Percentiles rank a stretch among this genome's conserved stretches.
phyloP scores from a whole-genome alignment of 2,888 invertebrate species.

The Platycnemis pennipes region DNA sequence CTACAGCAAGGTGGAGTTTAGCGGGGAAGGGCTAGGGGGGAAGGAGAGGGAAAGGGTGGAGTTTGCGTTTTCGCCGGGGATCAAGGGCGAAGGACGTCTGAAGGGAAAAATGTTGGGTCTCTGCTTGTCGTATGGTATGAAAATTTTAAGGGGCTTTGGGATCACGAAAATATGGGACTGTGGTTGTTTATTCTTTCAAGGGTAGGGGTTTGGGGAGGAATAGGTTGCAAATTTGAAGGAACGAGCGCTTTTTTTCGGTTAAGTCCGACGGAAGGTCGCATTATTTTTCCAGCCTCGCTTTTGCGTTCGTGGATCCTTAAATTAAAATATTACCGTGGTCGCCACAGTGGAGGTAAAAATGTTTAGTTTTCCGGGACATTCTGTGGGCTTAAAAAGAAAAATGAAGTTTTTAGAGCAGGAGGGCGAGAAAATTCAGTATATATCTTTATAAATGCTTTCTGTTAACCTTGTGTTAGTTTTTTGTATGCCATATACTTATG shows the following conservation, averaged over 20 bases:
- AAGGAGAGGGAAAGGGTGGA: neutral
- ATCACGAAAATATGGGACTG: neutral
- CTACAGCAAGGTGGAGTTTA: neutral
- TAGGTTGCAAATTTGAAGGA: slow-evolving; percentile 34
- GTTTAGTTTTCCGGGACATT: neutral
- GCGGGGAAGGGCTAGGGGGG: neutral
- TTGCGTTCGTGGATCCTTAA: neutral
- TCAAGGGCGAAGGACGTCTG: neutral
- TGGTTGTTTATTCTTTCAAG: neutral
- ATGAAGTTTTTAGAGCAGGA: neutral
- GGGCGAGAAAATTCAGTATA: no score
- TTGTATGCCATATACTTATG: no score
- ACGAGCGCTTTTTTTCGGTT: neutral
- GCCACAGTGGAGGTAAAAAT: neutral
- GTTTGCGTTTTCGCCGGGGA: neutral
- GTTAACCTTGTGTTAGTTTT: no score
- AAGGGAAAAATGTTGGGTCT: neutral
- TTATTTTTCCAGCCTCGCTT: neutral
- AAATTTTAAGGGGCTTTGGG: slow-evolving; percentile 42
- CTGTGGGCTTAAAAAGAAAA: neutral
- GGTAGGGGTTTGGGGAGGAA: neutral
- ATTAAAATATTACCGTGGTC: neutral
- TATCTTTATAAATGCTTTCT: no score
- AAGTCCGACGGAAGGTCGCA: neutral
- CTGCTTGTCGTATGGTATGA: slow-evolving; percentile 30